phyloP scores from a whole-genome alignment of 1,140 invertebrate genomes.

The Lasaia peninsularis region DNA sequence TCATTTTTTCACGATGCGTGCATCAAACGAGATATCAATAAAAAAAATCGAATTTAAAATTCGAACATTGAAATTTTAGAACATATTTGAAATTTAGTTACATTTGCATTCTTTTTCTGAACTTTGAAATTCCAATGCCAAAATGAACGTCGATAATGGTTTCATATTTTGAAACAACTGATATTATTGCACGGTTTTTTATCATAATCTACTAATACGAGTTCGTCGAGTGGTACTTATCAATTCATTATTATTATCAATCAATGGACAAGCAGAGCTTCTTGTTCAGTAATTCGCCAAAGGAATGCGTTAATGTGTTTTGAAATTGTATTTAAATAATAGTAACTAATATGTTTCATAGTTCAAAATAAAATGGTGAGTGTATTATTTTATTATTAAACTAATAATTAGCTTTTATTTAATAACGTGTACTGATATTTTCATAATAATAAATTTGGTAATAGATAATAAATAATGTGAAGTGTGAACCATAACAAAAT shows the following conservation, averaged over 20 bases:
- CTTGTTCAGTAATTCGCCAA: constrained; percentile 25
- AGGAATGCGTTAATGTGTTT: constrained; percentile 7
- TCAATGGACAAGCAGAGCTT: constrained; percentile 21
- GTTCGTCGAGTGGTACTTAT: constrained; percentile 37
- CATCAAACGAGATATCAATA: background rate
- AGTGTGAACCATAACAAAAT: too few relatives aligned
- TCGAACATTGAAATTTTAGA: background rate
- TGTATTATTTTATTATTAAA: background rate
- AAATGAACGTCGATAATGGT: background rate
- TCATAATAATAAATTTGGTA: too few relatives aligned
- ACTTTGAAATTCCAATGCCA: background rate
- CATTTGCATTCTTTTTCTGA: background rate
- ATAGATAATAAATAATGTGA: too few relatives aligned
- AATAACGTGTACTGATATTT: too few relatives aligned
- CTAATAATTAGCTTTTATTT: too few relatives aligned
- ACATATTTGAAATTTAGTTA: background rate
- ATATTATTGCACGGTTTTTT: constrained; percentile 12
- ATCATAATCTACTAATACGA: constrained; percentile 44
- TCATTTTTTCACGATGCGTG: background rate
- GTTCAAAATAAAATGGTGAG: background rate
- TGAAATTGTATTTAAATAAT: constrained; percentile 6
- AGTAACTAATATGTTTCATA: constrained; percentile 1
- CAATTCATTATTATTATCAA: constrained; percentile 34
- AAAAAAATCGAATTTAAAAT: constrained; percentile 4
- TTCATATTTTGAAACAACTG: background rate